Evolutionary conservation across 2,888 invertebrate genomes (phyloP).

Genomic region (Hypena proboscidalis): DNA sequence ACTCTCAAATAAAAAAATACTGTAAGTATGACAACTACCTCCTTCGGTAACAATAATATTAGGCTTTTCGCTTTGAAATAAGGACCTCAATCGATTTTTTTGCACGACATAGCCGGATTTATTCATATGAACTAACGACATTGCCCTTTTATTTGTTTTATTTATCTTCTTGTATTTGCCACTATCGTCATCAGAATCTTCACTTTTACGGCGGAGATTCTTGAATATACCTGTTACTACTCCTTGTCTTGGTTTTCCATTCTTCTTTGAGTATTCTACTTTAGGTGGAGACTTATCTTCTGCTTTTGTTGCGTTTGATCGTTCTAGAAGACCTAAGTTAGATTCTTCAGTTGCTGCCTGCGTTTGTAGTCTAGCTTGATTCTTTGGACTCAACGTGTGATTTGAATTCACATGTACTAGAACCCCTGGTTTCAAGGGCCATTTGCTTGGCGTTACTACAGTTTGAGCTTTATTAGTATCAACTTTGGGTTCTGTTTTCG

Average conservation of each 20-base stretch:
- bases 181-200: slow-evolving; percentile 76
- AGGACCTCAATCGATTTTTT: slow-evolving; percentile 70
- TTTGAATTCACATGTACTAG: slow-evolving; percentile 94
- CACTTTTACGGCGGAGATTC: slow-evolving; percentile 68
- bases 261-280: slow-evolving; percentile 72
- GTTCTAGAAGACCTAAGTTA: slow-evolving; percentile 75
- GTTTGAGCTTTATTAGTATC: slow-evolving; percentile 62
- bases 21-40: slow-evolving; percentile 64
- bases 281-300: slow-evolving; percentile 51
- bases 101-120: slow-evolving; percentile 68
- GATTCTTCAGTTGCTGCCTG: slow-evolving; percentile 55
- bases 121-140: slow-evolving; percentile 70
- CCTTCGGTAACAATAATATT: slow-evolving; percentile 82
- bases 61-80: slow-evolving; percentile 78
- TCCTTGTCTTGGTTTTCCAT: slow-evolving; percentile 68
- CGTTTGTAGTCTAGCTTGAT: slow-evolving; percentile 71
- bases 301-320: slow-evolving; percentile 58
- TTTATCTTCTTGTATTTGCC: slow-evolving; percentile 80
- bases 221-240: slow-evolving; percentile 71
- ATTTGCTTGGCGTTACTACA: slow-evolving; percentile 87
- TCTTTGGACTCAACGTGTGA: slow-evolving; percentile 88
- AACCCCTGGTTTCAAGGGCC: slow-evolving; percentile 95
- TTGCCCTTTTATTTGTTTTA: slow-evolving; percentile 76
- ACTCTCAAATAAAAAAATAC: slow-evolving; percentile 7
- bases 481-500: slow-evolving; percentile 55